A percentile compares a stretch with the other conserved stretches of the same genome.
Conservation (phyloP, 2,888 invertebrate genomes). For the Drosophila mettleri region DNA sequence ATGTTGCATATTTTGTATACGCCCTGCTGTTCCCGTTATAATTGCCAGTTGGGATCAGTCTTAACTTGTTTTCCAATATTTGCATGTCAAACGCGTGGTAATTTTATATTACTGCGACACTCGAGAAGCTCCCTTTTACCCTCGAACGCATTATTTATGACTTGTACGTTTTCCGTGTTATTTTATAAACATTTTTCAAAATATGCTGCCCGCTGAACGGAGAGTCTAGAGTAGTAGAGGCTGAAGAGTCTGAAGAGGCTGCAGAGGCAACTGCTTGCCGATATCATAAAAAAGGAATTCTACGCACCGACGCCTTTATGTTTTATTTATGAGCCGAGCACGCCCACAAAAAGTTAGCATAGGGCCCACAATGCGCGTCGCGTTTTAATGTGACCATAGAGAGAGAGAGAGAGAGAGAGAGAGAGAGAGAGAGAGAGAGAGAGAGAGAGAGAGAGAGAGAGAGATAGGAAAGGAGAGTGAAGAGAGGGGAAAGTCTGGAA, state of each 20-base stretch:
- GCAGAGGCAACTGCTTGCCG: conserved; percentile 65
- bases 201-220: conserved; percentile 59
- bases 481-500: conserved; percentile 14
- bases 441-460: neutral
- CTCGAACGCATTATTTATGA: conserved; percentile 78
- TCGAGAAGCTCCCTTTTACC: conserved; percentile 18
- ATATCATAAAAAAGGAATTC: conserved; percentile 69
- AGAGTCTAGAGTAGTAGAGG: no score
- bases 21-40: conserved; percentile 27
- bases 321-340: conserved; percentile 73
- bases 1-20: conserved; percentile 33
- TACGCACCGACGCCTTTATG: conserved; percentile 70
- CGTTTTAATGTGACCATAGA: conserved; percentile 63
- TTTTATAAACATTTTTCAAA: conserved; percentile 80
- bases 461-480: neutral
- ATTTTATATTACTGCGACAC: conserved; percentile 75
- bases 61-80: conserved; percentile 58
- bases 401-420: no score
- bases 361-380: conserved; percentile 57
- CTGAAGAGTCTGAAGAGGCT: conserved; percentile 31
- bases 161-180: conserved; percentile 78
- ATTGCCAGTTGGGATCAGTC: conserved; percentile 40
- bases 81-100: conserved; percentile 76
- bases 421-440: neutral
- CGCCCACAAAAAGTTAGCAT: conserved; percentile 62